phyloP scores from a whole-genome alignment of 2,888 invertebrate species.

The Lasioglossum villosulum region DNA sequence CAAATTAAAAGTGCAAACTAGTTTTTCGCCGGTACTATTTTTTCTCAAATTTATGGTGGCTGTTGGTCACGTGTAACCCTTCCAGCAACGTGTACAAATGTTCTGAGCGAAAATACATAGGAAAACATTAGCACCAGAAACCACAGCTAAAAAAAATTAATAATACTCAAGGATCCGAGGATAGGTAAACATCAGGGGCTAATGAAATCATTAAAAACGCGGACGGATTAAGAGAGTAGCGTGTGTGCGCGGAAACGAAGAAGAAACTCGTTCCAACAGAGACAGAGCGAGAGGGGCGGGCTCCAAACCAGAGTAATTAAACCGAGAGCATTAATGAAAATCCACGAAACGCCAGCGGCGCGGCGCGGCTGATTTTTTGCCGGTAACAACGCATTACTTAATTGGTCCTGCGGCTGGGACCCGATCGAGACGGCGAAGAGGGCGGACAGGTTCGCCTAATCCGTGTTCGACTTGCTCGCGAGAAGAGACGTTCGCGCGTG shows the following conservation, averaged over 20 bases:
- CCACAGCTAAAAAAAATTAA: neutral
- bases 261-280: neutral
- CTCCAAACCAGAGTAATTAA: constrained; percentile 59
- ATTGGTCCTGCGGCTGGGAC: constrained; percentile 56
- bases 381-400: constrained; percentile 67
- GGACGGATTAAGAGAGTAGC: neutral
- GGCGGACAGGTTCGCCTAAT: neutral
- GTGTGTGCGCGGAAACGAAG: neutral
- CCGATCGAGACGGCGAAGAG: constrained; percentile 26
- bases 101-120: neutral
- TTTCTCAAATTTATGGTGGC: neutral
- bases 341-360: constrained; percentile 19
- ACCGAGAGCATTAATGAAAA: constrained; percentile 46
- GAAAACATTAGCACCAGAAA: neutral
- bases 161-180: neutral
- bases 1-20: neutral
- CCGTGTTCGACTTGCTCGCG: constrained; percentile 14
- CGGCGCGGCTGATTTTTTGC: constrained; percentile 59
- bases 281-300: neutral
- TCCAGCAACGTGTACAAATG: neutral
- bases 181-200: neutral
- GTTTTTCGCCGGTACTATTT: neutral
- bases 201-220: neutral
- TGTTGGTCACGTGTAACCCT: neutral
- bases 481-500: neutral